A percentile compares a stretch with the other conserved stretches of the same genome.
These are phyloP conservation scores for Rhinophrynus dorsalis DNA, from an alignment of 2,797 vertebrate genomes.

Conservation along the genomic window DNA sequence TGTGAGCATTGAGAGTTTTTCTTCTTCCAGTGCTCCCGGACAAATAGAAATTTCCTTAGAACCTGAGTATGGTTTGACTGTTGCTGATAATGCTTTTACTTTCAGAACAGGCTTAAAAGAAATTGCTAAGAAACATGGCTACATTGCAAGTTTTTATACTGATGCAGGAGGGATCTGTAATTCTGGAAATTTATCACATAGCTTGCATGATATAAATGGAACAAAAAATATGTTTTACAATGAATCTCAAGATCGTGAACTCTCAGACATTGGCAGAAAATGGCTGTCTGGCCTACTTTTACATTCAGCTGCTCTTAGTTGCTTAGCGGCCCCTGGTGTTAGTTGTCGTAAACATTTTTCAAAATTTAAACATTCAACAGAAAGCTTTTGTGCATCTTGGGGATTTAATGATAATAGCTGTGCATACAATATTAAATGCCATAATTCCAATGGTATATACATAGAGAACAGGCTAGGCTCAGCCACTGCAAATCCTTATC, in stretches of 20 bases:
- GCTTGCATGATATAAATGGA: conserved; percentile 81
- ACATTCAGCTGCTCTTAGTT: conserved; percentile 88
- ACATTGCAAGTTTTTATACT: conserved; percentile 86
- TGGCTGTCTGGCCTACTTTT: conserved; percentile 86
- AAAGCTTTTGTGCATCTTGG: conserved; percentile 73
- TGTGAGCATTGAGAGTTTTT: conserved; percentile 87
- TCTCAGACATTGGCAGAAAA: conserved; percentile 80
- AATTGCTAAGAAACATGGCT: conserved; percentile 88
- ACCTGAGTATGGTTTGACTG: conserved; percentile 82
- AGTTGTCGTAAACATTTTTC: conserved; percentile 78
- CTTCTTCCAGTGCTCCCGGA: conserved; percentile 83
- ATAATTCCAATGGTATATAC: conserved; percentile 76
- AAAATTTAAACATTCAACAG: conserved; percentile 76
- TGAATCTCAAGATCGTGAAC: conserved; percentile 61
- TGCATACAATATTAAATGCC: conserved; percentile 85
- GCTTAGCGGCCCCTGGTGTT: conserved; percentile 82
- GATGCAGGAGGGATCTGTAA: conserved; percentile 83
- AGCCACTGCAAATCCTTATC: conserved; percentile 88
- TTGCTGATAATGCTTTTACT: conserved; percentile 89
- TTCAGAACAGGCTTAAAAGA: conserved; percentile 92
- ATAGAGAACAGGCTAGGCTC: conserved; percentile 91
- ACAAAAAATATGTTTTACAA: conserved; percentile 79
- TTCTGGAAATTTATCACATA: conserved; percentile 83
- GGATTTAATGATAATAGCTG: conserved; percentile 88
- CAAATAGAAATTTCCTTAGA: conserved; percentile 91